These are phyloP conservation scores for Aphidius ervi DNA, from an alignment of 1,140 invertebrate species.

Conservation along the genomic window DNA sequence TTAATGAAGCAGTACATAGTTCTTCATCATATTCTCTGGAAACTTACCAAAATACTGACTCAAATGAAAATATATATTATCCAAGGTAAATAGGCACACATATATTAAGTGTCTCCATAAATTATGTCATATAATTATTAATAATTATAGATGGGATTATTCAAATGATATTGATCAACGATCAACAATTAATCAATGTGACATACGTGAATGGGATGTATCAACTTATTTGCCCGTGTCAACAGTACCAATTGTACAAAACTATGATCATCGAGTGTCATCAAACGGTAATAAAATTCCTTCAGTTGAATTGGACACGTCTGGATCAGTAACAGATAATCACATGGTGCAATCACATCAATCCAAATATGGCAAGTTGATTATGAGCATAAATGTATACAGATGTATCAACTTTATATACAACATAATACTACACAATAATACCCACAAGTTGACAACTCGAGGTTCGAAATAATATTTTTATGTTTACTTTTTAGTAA, in stretches of 20 bases:
- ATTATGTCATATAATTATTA: too few relatives aligned
- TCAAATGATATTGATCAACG: too few relatives aligned
- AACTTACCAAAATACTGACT: too few relatives aligned
- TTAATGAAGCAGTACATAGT: too few relatives aligned
- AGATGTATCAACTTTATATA: too few relatives aligned
- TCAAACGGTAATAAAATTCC: conserved; percentile 16
- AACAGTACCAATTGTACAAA: conserved; percentile 1
- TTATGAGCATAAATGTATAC: background rate
- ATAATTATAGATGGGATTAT: too few relatives aligned
- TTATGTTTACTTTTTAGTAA: background rate
- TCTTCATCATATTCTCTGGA: too few relatives aligned
- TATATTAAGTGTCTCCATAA: too few relatives aligned
- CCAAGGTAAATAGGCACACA: too few relatives aligned
- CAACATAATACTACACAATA: too few relatives aligned
- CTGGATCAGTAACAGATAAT: conserved; percentile 3
- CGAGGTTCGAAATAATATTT: background rate
- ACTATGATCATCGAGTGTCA: background rate
- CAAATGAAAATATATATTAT: too few relatives aligned
- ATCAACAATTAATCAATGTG: background rate
- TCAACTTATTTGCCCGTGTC: background rate
- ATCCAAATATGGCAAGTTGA: conserved; percentile 21
- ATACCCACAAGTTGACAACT: too few relatives aligned
- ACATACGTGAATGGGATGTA: background rate
- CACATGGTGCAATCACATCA: conserved; percentile 6
- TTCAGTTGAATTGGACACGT: background rate